Conservation (phyloP, 53 echinoderm and acorn worm genomes). For the Luidia sarsii region DNA sequence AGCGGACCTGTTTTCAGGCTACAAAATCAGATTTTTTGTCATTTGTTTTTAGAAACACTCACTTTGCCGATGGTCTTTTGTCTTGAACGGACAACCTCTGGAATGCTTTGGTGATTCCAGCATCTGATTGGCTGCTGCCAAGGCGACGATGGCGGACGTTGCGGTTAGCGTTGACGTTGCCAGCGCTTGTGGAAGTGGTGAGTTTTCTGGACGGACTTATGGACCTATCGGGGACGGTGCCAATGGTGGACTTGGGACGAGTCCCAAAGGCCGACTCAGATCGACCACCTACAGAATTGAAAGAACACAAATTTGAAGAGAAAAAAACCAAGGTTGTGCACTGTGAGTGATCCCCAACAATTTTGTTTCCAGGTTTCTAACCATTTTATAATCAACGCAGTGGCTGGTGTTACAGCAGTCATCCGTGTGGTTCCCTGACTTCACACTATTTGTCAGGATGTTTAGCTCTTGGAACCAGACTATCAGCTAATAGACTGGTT, state of each 20-base stretch:
- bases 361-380: not conserved
- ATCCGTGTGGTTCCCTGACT: too few relatives aligned
- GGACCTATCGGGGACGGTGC: slow-evolving; percentile 8
- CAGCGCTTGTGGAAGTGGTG: slow-evolving; percentile 71
- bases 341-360: not conserved
- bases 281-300: not conserved
- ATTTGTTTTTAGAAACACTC: not conserved
- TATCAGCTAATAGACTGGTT: too few relatives aligned
- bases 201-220: slow-evolving; percentile 10
- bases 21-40: too few relatives aligned
- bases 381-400: not conserved
- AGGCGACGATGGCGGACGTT: slow-evolving; percentile 66
- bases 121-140: slow-evolving; percentile 32
- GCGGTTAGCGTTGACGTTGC: slow-evolving; percentile 75
- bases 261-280: not conserved
- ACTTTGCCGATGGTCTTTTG: slow-evolving; percentile 42
- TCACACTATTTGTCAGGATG: too few relatives aligned
- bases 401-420: too few relatives aligned
- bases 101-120: slow-evolving; percentile 68
- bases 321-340: not conserved
- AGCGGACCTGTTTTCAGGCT: too few relatives aligned
- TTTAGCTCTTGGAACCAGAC: too few relatives aligned
- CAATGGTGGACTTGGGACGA: slow-evolving; percentile 45
- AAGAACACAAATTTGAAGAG: too few relatives aligned
- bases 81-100: slow-evolving; percentile 70